phyloP scores from a whole-genome alignment of 2,113 vertebrate genomes.

The Apaloderma vittatum region DNA sequence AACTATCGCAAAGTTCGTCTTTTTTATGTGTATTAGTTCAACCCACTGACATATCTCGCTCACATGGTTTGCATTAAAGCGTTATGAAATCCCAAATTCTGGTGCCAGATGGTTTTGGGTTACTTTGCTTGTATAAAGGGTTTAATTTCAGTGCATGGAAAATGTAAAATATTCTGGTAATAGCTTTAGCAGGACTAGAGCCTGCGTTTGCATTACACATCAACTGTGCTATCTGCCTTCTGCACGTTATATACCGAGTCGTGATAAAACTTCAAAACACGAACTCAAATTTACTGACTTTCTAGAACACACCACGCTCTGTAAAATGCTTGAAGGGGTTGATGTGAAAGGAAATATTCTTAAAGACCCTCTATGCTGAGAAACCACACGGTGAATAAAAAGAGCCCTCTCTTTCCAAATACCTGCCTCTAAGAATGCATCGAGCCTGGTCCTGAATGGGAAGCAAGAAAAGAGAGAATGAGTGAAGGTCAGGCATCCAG shows the following conservation, averaged over 20 bases:
- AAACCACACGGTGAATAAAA: slow-evolving; percentile 46
- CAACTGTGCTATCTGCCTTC: slow-evolving; percentile 14
- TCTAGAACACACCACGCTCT: not conserved
- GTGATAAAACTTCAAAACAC: not conserved
- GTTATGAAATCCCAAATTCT: slow-evolving; percentile 57
- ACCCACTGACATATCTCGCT: slow-evolving; percentile 4
- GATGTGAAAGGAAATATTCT: slow-evolving; percentile 46
- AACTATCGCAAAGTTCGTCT: not conserved
- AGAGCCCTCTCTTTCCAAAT: slow-evolving; percentile 25
- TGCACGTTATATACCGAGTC: not conserved
- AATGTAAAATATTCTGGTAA: slow-evolving; percentile 50
- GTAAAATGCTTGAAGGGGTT: not conserved
- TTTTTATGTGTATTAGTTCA: not conserved
- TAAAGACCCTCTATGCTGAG: slow-evolving; percentile 1
- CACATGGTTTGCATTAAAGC: slow-evolving; percentile 58
- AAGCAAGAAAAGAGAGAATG: not conserved
- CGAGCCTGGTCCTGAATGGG: not conserved
- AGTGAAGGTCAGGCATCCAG: slow-evolving; percentile 43
- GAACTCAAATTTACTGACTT: not conserved
- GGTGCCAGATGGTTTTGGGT: slow-evolving; percentile 56
- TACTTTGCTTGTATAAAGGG: slow-evolving; percentile 20
- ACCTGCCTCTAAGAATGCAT: not conserved
- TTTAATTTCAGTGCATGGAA: slow-evolving; percentile 52
- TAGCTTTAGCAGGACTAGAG: slow-evolving; percentile 43
- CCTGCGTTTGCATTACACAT: slow-evolving; percentile 7